Evolutionary conservation across 2,888 invertebrate species (phyloP).

Genomic region (Caenorhabditis sp.): DNA sequence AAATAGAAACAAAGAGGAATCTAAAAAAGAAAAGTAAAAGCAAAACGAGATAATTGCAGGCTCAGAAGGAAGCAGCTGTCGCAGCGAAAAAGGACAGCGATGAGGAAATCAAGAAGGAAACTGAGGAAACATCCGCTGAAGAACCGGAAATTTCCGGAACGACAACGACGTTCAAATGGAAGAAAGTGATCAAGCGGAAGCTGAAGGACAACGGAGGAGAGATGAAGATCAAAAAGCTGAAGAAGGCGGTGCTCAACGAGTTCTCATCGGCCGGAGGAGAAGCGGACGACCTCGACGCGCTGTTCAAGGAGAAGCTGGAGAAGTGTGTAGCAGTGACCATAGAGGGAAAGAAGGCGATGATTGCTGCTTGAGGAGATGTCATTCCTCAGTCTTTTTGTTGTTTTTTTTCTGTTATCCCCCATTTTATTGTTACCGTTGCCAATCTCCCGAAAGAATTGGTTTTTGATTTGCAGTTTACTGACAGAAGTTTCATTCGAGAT

Average conservation of each 20-base stretch:
- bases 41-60: constrained; percentile 24
- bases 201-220: constrained; percentile 68
- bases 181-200: constrained; percentile 68
- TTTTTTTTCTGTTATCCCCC: constrained; percentile 8
- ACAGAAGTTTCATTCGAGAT: too few relatives aligned
- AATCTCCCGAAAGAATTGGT: too few relatives aligned
- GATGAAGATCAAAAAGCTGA: constrained; percentile 65
- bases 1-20: too few relatives aligned
- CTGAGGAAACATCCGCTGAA: constrained; percentile 4
- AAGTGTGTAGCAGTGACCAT: constrained; percentile 58
- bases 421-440: constrained; percentile 10
- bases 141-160: constrained; percentile 4
- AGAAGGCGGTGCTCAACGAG: constrained; percentile 52
- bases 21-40: not conserved
- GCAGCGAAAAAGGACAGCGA: constrained; percentile 9
- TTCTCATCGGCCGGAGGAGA: constrained; percentile 29
- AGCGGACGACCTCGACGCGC: constrained; percentile 24
- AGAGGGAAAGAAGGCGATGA: constrained; percentile 58
- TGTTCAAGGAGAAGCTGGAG: constrained; percentile 63
- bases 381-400: not conserved
- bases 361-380: not conserved
- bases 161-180: constrained; percentile 67
- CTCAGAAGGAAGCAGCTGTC: constrained; percentile 33
- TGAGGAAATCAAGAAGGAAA: not conserved
- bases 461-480: too few relatives aligned